A percentile compares a stretch with the other conserved stretches of the same genome.
Conservation (phyloP, 2,113 vertebrate genomes). For the Propithecus coquereli region DNA sequence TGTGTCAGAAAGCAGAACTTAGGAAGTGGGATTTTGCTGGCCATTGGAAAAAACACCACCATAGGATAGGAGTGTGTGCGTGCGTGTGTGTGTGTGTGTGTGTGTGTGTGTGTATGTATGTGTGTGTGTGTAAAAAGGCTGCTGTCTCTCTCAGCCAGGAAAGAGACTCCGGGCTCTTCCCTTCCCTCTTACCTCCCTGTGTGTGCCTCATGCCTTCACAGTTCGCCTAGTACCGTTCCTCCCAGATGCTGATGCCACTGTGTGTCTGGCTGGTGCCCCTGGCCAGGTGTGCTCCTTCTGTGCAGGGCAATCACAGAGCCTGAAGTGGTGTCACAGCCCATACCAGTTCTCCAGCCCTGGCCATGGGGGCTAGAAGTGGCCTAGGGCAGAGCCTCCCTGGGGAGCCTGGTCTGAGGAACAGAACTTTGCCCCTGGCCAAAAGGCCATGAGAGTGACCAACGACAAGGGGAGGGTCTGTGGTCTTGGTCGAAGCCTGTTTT, state of each 20-base stretch:
- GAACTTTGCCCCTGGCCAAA: background rate
- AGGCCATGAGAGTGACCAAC: background rate
- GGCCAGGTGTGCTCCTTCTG: background rate
- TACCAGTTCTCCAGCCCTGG: background rate
- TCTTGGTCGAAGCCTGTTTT: background rate
- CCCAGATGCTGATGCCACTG: background rate
- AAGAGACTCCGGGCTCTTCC: background rate
- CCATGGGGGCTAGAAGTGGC: background rate
- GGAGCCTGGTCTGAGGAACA: background rate
- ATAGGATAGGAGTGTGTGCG: too few relatives aligned
- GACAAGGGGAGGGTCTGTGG: background rate
- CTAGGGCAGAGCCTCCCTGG: background rate
- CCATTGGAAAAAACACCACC: background rate
- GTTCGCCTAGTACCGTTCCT: background rate
- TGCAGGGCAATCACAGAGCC: background rate
- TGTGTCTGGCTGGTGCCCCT: background rate
- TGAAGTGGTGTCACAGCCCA: background rate
- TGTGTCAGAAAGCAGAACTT: background rate
- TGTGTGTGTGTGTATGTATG: fast-evolving
- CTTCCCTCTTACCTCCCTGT: fast-evolving
- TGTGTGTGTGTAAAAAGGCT: background rate
- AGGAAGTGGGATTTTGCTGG: background rate
- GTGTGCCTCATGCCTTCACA: background rate
- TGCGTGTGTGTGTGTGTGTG: too few relatives aligned
- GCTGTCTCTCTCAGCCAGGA: background rate